These are phyloP conservation scores for Smittia sp. DNA, from an alignment of 2,888 invertebrate species.

Conservation along the genomic window DNA sequence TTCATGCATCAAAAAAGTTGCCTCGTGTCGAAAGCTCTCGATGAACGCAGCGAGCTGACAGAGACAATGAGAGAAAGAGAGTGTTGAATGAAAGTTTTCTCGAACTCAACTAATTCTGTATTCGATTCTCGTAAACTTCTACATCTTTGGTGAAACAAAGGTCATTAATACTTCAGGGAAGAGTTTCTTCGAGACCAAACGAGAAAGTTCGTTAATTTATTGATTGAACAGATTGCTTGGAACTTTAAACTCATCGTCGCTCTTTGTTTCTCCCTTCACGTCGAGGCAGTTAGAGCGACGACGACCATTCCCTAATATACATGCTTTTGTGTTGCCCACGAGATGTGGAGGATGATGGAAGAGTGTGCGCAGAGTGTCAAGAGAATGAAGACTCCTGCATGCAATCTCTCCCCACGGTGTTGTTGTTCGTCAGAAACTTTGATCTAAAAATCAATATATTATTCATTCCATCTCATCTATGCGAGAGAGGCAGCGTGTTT, in stretches of 20 bases:
- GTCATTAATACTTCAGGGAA: background rate
- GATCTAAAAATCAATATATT: constrained; percentile 17
- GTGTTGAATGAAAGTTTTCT: background rate
- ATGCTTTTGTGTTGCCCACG: background rate
- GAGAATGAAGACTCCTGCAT: background rate
- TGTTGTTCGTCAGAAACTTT: constrained; percentile 7
- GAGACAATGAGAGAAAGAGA: background rate
- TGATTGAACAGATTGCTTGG: background rate
- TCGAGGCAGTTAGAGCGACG: background rate
- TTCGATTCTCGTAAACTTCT: background rate
- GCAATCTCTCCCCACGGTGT: background rate
- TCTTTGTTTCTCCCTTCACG: background rate
- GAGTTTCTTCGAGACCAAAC: background rate
- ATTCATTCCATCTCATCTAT: constrained; percentile 18
- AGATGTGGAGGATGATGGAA: background rate
- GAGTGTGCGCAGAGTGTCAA: constrained; percentile 14
- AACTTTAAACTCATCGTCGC: background rate
- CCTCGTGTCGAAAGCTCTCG: background rate
- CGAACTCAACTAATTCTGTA: background rate
- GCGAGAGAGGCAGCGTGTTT: background rate
- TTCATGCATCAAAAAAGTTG: background rate
- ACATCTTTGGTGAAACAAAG: background rate
- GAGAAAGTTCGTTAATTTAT: background rate
- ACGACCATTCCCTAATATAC: background rate
- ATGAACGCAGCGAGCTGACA: background rate